phyloP scores from a whole-genome alignment of 2,113 vertebrate genomes.

The pig (Sus scrofa) region T2T-Sscrofa CM000830.6:121893001-121893500 shows the following conservation, averaged over 20 bases:
- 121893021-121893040: not conserved
- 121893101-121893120: not conserved
- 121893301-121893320: conserved; percentile 30
- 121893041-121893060: not conserved
- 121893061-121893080: not conserved
- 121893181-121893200: not conserved
- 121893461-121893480: not conserved
- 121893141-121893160: not conserved
- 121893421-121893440: not conserved
- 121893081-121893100: not conserved
- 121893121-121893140: not conserved
- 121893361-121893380: not conserved
- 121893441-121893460: not conserved
- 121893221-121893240: not conserved
- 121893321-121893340: not conserved
- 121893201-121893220: not conserved
- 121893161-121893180: not conserved
- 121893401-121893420: not conserved
- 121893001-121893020: not conserved
- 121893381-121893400: not conserved
- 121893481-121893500: not conserved
- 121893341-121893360: not conserved
- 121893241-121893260: not conserved
- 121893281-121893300: not conserved
- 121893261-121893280: not conserved